These are phyloP conservation scores for Oscarella lobularis DNA, from an alignment of 37 sponge, comb jelly and placozoan species.

Conservation along the genomic window DNA sequence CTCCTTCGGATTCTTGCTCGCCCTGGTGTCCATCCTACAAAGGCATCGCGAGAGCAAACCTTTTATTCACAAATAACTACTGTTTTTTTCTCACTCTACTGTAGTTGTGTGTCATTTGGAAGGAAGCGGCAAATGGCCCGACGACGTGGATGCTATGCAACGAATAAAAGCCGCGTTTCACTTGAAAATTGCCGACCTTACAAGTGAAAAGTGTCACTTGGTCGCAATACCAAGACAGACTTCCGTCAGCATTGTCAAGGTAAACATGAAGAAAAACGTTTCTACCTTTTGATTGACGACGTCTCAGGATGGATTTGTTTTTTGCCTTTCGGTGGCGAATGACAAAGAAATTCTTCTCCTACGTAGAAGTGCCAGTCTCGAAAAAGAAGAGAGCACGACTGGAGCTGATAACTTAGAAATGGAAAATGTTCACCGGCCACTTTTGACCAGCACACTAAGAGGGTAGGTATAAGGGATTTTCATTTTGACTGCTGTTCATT, in stretches of 20 bases:
- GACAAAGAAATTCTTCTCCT: neutral
- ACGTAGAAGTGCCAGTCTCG: neutral
- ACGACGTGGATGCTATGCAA: conserved; percentile 63
- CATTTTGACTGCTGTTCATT: too few species aligned
- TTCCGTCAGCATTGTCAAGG: neutral
- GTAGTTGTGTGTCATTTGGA: conserved; percentile 80
- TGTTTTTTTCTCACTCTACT: neutral
- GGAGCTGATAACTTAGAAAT: neutral
- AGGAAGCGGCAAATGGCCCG: conserved; percentile 96
- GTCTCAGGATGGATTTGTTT: neutral
- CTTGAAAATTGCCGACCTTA: conserved; percentile 33
- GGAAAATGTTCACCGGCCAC: neutral
- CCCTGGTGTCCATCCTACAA: too few species aligned
- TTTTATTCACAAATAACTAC: too few species aligned
- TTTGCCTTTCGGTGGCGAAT: neutral
- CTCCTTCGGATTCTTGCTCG: too few species aligned
- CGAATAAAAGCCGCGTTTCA: conserved; percentile 84
- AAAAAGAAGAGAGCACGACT: neutral
- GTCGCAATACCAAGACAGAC: conserved; percentile 35
- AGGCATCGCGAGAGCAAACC: too few species aligned
- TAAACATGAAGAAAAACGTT: too few species aligned
- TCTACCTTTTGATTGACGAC: too few species aligned
- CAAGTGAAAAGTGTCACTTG: conserved; percentile 23
- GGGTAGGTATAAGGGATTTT: too few species aligned
- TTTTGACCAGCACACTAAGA: neutral